phyloP scores from a whole-genome alignment of 2,888 invertebrate genomes.

The Drosophila vallismaia region DNA sequence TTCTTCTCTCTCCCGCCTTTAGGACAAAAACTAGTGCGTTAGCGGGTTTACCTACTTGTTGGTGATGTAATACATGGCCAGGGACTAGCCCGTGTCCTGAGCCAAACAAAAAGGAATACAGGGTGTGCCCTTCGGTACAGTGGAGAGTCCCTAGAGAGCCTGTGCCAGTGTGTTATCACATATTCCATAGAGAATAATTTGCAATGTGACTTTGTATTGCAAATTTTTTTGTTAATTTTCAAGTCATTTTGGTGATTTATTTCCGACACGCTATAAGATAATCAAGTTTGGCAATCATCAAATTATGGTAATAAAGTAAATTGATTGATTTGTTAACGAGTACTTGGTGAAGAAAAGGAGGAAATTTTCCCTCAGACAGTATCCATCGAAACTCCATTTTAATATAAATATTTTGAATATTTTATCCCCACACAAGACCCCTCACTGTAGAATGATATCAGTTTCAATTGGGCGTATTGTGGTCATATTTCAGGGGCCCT shows the following conservation, averaged over 20 bases:
- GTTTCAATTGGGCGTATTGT: slow-evolving; percentile 57
- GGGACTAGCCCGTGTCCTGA: slow-evolving; percentile 29
- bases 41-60: slow-evolving; percentile 25
- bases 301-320: background rate
- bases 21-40: slow-evolving; percentile 8
- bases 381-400: background rate
- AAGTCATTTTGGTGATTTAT: background rate
- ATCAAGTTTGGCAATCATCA: background rate
- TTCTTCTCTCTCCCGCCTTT: slow-evolving; percentile 15
- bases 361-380: too few relatives aligned
- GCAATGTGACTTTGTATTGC: background rate
- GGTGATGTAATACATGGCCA: slow-evolving; percentile 43
- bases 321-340: background rate
- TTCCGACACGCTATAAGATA: background rate
- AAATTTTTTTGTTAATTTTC: background rate
- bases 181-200: background rate
- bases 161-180: too few relatives aligned
- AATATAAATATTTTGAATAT: background rate
- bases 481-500: slow-evolving; percentile 41
- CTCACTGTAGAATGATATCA: slow-evolving; percentile 26
- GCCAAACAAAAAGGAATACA: slow-evolving; percentile 22
- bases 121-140: slow-evolving; percentile 25
- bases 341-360: background rate
- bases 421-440: background rate
- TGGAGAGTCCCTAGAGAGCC: background rate